These are phyloP conservation scores for Irena cyanogastra DNA, from an alignment of 2,113 vertebrate genomes.

Conservation along the genomic window DNA sequence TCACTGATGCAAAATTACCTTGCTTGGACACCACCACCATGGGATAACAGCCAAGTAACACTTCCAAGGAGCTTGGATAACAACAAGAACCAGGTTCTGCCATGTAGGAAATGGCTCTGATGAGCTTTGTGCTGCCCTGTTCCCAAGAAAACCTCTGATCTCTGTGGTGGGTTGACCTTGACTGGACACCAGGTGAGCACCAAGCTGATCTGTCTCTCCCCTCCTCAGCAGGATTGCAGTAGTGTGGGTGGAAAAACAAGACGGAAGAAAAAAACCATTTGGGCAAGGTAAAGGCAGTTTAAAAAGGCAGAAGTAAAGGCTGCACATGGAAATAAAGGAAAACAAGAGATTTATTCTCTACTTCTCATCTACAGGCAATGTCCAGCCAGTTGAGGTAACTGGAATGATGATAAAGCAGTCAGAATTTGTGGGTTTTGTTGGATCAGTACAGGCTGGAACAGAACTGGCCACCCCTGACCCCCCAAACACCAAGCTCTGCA, in stretches of 20 bases:
- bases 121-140: not conserved
- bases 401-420: not conserved
- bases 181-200: not conserved
- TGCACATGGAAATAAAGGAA: not conserved
- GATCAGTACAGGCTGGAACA: no score
- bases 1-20: not conserved
- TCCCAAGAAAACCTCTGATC: not conserved
- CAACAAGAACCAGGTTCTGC: not conserved
- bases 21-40: not conserved
- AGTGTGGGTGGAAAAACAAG: not conserved
- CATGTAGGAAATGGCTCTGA: not conserved
- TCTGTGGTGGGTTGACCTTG: not conserved
- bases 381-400: not conserved
- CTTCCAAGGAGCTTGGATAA: not conserved
- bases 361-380: not conserved
- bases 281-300: not conserved
- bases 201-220: not conserved
- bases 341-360: not conserved
- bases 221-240: not conserved
- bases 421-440: not conserved
- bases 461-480: not conserved
- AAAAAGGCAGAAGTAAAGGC: not conserved
- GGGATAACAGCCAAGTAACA: not conserved
- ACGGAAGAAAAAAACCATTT: not conserved
- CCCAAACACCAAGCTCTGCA: not conserved